These are phyloP conservation scores for Chromis chromis DNA, from an alignment of 2,797 vertebrate species.

Conservation along the genomic window DNA sequence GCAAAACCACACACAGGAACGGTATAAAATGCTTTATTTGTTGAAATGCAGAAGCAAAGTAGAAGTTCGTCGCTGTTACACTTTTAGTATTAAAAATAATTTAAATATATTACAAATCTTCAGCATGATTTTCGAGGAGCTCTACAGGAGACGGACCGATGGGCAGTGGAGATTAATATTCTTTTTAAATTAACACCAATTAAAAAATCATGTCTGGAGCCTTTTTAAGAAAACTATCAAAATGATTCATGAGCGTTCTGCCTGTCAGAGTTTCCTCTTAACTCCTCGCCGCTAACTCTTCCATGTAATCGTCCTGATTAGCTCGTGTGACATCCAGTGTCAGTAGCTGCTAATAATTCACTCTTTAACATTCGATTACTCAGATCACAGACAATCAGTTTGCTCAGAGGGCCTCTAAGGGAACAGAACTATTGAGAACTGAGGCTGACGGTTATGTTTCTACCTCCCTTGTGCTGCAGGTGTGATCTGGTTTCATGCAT, in stretches of 20 bases:
- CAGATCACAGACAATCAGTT: slow-evolving; percentile 26
- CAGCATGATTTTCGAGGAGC: slow-evolving; percentile 26
- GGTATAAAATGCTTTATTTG: slow-evolving; percentile 78
- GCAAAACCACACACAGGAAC: not conserved
- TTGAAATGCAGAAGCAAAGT: slow-evolving; percentile 68
- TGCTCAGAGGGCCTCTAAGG: not conserved
- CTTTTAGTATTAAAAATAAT: slow-evolving; percentile 77
- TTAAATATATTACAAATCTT: slow-evolving; percentile 75
- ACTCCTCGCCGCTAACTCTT: not conserved
- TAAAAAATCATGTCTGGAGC: slow-evolving; percentile 21
- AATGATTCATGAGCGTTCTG: slow-evolving; percentile 15
- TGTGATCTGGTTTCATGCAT: not conserved
- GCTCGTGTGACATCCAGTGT: slow-evolving; percentile 25
- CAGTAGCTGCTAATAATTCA: slow-evolving; percentile 25
- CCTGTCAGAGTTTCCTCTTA: too few relatives aligned
- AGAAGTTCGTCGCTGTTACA: slow-evolving; percentile 36
- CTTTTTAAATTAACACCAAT: slow-evolving; percentile 34
- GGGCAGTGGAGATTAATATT: slow-evolving; percentile 22
- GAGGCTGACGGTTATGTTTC: not conserved
- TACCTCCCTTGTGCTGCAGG: not conserved
- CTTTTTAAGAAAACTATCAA: slow-evolving; percentile 13
- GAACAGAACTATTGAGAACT: too few relatives aligned
- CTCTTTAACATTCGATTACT: slow-evolving; percentile 17
- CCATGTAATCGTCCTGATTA: slow-evolving; percentile 16
- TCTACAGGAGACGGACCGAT: slow-evolving; percentile 5